Base-by-base conservation (phyloP, 2,888 invertebrate species). In the Cheilosia scutellata region DNA sequence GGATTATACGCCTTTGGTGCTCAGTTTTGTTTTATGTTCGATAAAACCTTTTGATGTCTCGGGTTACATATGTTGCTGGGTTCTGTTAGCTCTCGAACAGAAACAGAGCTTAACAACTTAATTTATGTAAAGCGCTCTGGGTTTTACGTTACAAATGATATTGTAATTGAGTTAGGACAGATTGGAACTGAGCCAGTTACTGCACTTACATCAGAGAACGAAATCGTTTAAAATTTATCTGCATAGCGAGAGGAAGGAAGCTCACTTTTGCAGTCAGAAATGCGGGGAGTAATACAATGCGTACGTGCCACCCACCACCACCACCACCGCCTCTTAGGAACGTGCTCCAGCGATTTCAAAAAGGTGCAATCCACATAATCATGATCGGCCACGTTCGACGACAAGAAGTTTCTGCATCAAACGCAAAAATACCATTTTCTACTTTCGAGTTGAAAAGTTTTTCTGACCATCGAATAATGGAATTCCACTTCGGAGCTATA, bases 161-260 rank as follows among this genome's bases (percentile, higher is more conserved):
- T 60, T 72, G 78, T 78, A 79, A 79, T 80, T 80, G 65, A 51
- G 60, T 74, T 51, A 60, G 60, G 37, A n/a, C 44, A 7, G 44
- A 37, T 74, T 78, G 71, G 63, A 63, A 27, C 47, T 31, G 40
- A 71, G 63, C 78, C 71, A 71, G 27, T 25, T 51, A 29, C 20
- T 2, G 20, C 51, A 51, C 51, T 29, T 51, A 13, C 13, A n/a
- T n/a, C n/a, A 51, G 51, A 27, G 27, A 51, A 27, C 11, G 25
- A 51, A 13, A 13, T 51, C 11, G 7, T 20, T 47, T 47, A 9
- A 47, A 47, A 16, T 6, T 6, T 16, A 47, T 47, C 47, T 47
- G 47, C 47, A 47, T 5, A 47, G 47, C 20, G 44, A n/a, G 6
- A 47, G n/a, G 7, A 4, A 16, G 16, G 16, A 3, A 11, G 40